Evolutionary conservation across 2,797 vertebrate species (phyloP), one percentile per base, ranked within the genome.

Genomic region (Atherinosoma microstoma): DNA sequence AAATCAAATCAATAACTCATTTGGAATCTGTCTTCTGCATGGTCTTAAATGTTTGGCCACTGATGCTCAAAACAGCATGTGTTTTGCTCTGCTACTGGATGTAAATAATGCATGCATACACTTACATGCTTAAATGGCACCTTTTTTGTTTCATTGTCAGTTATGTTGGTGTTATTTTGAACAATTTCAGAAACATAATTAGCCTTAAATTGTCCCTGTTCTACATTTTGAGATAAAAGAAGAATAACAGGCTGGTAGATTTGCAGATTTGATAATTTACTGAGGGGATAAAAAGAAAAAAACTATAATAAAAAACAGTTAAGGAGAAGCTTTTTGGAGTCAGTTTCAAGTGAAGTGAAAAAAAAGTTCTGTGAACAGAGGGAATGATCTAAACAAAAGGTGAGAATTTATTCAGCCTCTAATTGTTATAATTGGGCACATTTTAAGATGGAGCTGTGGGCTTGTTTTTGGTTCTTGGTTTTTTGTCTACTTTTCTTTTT

Each of bases 401-500:
- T 61, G 27, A 15, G 8, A 15, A 10, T 68, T 7, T 35, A 38
- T 56, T 47, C 13, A 13, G 57, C 16, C 67, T 36, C 16, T 59
- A 54, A 49, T 60, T 72, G 64, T 20, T 20, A 40, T 60, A 42
- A 16, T 20, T 47, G 32, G 64, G 35, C 67, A 34, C 34, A 60
- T 42, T 70, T 67, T 6, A 51, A 72, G 77, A 53, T 84, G 58
- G 71, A 86, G 63, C 70, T 66, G 30, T 86, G 73, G 73, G 67
- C 30, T 80, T 85, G 82, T 81, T 89, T 89, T 91, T 88, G 77
- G 78, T 83, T 90, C 82, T 70, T 85, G 56, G 79, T 79, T 84
- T 87, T 87, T 87, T 91, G 71, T 91, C 74, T 86, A 83, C 82
- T 83, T 90, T 90, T 87, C 13, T 68, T 91, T 91, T 91, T 91